These are phyloP conservation scores for Helicoverpa zea DNA, from an alignment of 1,140 invertebrate genomes.

Conservation along the genomic window DNA sequence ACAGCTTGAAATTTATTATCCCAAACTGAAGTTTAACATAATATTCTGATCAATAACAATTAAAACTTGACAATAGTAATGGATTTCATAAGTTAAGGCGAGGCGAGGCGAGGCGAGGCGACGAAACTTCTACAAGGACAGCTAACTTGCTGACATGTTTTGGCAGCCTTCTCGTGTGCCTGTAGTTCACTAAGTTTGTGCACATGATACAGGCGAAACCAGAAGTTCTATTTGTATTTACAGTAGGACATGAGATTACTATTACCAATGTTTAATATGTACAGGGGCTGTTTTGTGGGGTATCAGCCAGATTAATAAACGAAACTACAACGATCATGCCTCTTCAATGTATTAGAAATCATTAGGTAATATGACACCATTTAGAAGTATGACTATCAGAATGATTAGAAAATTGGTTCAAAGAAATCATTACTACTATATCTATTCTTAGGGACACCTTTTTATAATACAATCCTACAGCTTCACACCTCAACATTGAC, in stretches of 20 bases:
- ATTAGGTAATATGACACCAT: no score
- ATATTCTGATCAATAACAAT: slow-evolving; percentile 47
- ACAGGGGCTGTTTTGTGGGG: no score
- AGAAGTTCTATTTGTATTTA: no score
- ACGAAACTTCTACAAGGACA: slow-evolving; percentile 47
- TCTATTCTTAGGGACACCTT: no score
- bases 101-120: slow-evolving; percentile 18
- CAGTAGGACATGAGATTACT: no score
- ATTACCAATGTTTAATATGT: no score
- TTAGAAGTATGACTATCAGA: no score
- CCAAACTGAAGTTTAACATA: not conserved
- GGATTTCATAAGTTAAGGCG: slow-evolving; percentile 44
- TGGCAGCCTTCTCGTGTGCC: not conserved
- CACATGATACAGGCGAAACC: not conserved
- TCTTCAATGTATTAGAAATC: no score
- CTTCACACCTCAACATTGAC: not conserved
- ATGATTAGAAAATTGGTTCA: no score
- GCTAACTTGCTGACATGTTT: slow-evolving; percentile 50
- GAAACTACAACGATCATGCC: not conserved
- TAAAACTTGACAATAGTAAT: slow-evolving; percentile 52
- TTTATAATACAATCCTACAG: no score
- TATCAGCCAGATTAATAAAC: no score
- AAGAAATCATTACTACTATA: no score
- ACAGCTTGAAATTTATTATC: not conserved
- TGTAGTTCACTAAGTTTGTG: slow-evolving; percentile 17